Evolutionary conservation across 2,113 vertebrate species (phyloP).

Genomic region (Cavia porcellus): DNA sequence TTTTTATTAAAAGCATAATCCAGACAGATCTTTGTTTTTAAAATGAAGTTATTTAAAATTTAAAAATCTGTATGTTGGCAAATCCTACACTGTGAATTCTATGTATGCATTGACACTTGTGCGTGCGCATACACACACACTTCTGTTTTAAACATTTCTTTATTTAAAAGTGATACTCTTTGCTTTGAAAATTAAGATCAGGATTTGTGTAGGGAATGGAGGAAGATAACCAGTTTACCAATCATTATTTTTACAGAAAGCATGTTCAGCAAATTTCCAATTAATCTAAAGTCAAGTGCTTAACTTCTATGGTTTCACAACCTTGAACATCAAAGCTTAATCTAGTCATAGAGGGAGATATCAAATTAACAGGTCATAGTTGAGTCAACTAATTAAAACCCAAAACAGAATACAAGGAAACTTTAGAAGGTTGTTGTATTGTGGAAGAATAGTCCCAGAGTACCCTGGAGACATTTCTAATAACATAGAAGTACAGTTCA

Average conservation of each 20-base stretch:
- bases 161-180: neutral
- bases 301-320: conserved; percentile 45
- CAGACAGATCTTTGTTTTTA: conserved; percentile 21
- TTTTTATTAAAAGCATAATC: conserved; percentile 28
- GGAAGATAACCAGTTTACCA: neutral
- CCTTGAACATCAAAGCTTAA: conserved; percentile 67
- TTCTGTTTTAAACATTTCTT: conserved; percentile 24
- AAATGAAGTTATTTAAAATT: conserved; percentile 19
- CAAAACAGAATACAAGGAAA: conserved; percentile 30
- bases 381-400: conserved; percentile 67
- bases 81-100: neutral
- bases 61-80: neutral
- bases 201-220: neutral
- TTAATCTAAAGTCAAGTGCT: conserved; percentile 64
- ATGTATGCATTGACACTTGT: neutral
- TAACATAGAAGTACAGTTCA: conserved; percentile 40
- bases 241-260: neutral
- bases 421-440: conserved; percentile 48
- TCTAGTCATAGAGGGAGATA: conserved; percentile 54
- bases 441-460: conserved; percentile 21
- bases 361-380: conserved; percentile 64
- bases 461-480: conserved; percentile 55
- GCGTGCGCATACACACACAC: neutral
- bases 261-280: conserved; percentile 41
- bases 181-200: neutral